Percentiles rank a stretch among this genome's conserved stretches.
phyloP scores from a whole-genome alignment of 2,113 vertebrate species.

The Ameiurus melas region DNA sequence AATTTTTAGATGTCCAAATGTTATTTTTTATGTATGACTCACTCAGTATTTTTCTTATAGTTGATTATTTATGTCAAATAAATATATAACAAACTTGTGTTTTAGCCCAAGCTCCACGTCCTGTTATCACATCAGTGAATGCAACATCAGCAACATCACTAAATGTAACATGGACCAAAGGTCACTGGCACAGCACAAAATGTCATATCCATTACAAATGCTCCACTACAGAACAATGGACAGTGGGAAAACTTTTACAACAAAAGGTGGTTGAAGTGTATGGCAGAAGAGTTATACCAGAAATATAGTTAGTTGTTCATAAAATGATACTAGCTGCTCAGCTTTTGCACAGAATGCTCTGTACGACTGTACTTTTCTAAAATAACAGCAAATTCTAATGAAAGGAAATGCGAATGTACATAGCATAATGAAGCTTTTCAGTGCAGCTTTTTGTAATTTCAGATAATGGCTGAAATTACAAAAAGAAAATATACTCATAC shows the following conservation, averaged over 20 bases:
- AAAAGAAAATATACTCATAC: neutral
- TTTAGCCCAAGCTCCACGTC: slow-evolving; percentile 36
- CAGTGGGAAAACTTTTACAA: slow-evolving; percentile 25
- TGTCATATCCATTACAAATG: slow-evolving; percentile 44
- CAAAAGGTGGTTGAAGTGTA: neutral
- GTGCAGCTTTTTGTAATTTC: no score
- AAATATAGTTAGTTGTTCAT: slow-evolving; percentile 6
- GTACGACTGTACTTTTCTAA: neutral
- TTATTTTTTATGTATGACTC: neutral
- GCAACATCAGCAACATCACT: slow-evolving; percentile 25
- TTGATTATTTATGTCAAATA: neutral
- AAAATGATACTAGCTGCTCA: neutral
- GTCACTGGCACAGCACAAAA: neutral
- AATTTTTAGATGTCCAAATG: neutral
- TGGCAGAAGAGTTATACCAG: neutral
- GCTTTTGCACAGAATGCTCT: neutral
- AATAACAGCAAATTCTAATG: neutral
- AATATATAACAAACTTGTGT: neutral
- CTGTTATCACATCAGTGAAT: slow-evolving; percentile 31
- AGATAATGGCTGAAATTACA: neutral
- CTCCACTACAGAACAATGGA: slow-evolving; percentile 30
- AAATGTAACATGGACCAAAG: slow-evolving; percentile 36
- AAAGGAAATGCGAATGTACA: neutral
- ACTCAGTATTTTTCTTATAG: neutral
- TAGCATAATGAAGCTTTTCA: no score